Evolutionary conservation across 2,113 vertebrate species (phyloP), one percentile per base, ranked within the genome.

Genomic region (Phodopus roborovskii): DNA sequence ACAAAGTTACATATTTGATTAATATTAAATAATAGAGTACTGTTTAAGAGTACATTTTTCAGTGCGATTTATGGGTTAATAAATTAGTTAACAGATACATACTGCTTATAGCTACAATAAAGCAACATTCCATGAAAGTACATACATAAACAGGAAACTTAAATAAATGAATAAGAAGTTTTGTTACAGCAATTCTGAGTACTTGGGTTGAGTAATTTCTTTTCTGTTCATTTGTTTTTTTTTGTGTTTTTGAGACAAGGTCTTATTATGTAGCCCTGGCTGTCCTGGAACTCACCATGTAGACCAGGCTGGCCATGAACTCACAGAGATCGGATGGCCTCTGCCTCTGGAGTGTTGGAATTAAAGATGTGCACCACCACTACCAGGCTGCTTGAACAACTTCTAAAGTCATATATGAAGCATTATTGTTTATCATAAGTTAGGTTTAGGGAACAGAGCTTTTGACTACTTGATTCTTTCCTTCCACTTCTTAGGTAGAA

Each of bases 11-110:
- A 77, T 64, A n/a, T 24, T 81, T 79, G 79, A 82, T 84, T 26
- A 81, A 68, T 87, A 79, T 39, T n/a, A 58, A 70, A 74, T 50
- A 86, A 48, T 78, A 85, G 56, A 42, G 48, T 81, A 62, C 39
- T 87, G 71, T 77, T 77, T 89, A 24, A 89, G 62, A 79, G 85
- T 75, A 10, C 13, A 64, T 85, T 95, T 95, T 24, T 88, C 50
- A 90, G 16, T 73, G n/a, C 74, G 53, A 91, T 50, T 71, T 87
- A 58, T 20, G 17, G 28, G 13, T 79, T 91, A 53, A 28, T 56
- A 94, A 56, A 73, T 58, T 88, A 60, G 33, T 56, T 91, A 48
- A 68, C 4, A 20, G 28, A 48, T 81, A 58, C 73, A 62, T 50
- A 28, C 74, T 68, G 93, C 7, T 73, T 82, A 73, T 22, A 85